Conservation (phyloP, 2,797 vertebrate species). For the Betta splendens region DNA sequence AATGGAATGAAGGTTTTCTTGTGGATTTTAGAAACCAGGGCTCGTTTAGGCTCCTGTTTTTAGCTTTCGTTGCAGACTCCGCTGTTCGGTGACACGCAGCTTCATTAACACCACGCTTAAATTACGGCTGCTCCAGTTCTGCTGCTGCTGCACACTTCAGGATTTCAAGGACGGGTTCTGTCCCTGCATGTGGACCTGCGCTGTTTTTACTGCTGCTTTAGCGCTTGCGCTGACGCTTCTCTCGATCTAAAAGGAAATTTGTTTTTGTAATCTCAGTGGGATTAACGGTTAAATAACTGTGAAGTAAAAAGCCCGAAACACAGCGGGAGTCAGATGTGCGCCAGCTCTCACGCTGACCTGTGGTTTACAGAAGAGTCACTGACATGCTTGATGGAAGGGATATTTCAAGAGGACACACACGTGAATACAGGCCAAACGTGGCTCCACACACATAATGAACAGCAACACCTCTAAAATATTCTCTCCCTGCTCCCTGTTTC, state of each 20-base stretch:
- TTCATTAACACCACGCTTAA: constrained; percentile 47
- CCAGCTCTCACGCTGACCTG: not conserved
- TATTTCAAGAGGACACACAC: constrained; percentile 31
- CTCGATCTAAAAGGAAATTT: not conserved
- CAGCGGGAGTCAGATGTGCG: constrained; percentile 10
- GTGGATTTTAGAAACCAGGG: not conserved
- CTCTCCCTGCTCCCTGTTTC: constrained; percentile 45
- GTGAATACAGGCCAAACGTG: not conserved
- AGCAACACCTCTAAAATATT: constrained; percentile 12
- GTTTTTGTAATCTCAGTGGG: constrained; percentile 24
- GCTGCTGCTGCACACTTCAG: not conserved
- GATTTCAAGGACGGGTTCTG: not conserved
- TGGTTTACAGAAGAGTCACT: constrained; percentile 5
- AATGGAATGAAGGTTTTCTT: not conserved
- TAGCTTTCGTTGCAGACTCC: not conserved
- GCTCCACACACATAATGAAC: not conserved
- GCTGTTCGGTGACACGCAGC: constrained; percentile 23
- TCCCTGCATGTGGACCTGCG: not conserved
- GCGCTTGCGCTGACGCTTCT: not conserved
- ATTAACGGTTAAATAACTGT: constrained; percentile 40
- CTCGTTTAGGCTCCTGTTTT: not conserved
- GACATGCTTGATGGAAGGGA: constrained; percentile 37
- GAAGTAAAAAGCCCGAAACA: constrained; percentile 12
- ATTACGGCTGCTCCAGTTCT: constrained; percentile 49
- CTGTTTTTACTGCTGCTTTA: constrained; percentile 19